phyloP scores from a whole-genome alignment of 2,797 vertebrate species.

The Eleutherodactylus coqui region DNA sequence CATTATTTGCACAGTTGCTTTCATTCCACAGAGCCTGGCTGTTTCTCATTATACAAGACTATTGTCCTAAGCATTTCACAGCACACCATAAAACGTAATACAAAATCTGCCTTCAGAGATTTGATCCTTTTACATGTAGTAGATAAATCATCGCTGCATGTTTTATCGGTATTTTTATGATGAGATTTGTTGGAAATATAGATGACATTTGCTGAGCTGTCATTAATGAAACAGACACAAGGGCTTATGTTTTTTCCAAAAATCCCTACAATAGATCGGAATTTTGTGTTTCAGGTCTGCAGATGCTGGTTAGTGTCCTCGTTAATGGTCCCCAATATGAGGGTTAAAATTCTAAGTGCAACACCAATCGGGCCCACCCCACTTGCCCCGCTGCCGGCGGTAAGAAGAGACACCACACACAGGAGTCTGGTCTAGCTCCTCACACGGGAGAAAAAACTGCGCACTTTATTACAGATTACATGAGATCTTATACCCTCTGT shows the following conservation, averaged over 20 bases:
- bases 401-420: no score
- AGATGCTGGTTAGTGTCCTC: neutral
- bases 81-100: conserved; percentile 35
- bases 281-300: neutral
- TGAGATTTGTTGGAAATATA: conserved; percentile 35
- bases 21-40: conserved; percentile 42
- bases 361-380: no score
- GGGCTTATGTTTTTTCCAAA: neutral
- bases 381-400: no score
- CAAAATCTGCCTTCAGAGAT: conserved; percentile 40
- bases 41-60: conserved; percentile 54
- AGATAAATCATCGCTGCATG: conserved; percentile 46
- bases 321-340: neutral
- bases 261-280: neutral
- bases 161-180: conserved; percentile 42
- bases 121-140: conserved; percentile 41
- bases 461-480: no score
- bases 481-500: no score
- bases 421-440: no score
- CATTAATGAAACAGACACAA: neutral
- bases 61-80: conserved; percentile 53
- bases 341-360: no score
- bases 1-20: conserved; percentile 45
- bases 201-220: conserved; percentile 23
- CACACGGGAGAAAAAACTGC: no score